phyloP scores from a whole-genome alignment of 2,797 vertebrate genomes.

The Sparus aurata region DNA sequence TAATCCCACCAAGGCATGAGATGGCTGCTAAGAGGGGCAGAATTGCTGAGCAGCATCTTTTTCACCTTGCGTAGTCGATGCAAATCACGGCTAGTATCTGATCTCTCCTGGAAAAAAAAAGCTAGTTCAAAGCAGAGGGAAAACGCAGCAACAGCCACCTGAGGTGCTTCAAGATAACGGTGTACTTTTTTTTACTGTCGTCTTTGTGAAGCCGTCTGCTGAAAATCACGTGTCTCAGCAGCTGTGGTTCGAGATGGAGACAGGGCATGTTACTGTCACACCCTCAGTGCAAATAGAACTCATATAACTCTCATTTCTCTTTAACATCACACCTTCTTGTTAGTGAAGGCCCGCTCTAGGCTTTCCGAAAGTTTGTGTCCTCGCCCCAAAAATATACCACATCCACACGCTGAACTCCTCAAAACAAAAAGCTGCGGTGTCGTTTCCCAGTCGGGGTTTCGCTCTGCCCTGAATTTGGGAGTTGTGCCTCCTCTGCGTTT shows the following conservation, averaged over 20 bases:
- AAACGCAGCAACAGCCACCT: constrained; percentile 14
- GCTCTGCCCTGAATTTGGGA: constrained; percentile 38
- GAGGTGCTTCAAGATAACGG: constrained; percentile 27
- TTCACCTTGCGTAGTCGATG: constrained; percentile 43
- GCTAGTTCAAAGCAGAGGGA: constrained; percentile 33
- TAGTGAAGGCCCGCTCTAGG: constrained; percentile 4
- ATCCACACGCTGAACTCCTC: constrained; percentile 20
- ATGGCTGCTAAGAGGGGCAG: constrained; percentile 42
- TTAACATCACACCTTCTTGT: constrained; percentile 27
- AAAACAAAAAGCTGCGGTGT: constrained; percentile 19
- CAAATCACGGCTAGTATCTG: constrained; percentile 53
- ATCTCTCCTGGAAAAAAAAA: constrained; percentile 42
- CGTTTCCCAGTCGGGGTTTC: constrained; percentile 45
- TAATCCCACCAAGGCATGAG: constrained; percentile 48
- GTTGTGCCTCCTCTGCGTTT: constrained; percentile 59
- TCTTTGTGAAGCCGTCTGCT: constrained; percentile 14
- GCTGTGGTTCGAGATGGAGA: constrained; percentile 1
- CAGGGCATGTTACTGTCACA: background rate
- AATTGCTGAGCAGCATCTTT: constrained; percentile 59
- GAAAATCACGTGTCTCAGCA: constrained; percentile 22
- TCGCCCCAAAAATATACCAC: constrained; percentile 27
- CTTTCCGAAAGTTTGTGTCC: constrained; percentile 25
- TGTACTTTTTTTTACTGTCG: constrained; percentile 22
- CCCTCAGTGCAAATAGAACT: constrained; percentile 3
- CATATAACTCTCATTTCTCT: constrained; percentile 12